A percentile compares a stretch with the other conserved stretches of the same genome.
Evolutionary conservation across 2,888 invertebrate genomes (phyloP).

Genomic region (Brachyptera risi): DNA sequence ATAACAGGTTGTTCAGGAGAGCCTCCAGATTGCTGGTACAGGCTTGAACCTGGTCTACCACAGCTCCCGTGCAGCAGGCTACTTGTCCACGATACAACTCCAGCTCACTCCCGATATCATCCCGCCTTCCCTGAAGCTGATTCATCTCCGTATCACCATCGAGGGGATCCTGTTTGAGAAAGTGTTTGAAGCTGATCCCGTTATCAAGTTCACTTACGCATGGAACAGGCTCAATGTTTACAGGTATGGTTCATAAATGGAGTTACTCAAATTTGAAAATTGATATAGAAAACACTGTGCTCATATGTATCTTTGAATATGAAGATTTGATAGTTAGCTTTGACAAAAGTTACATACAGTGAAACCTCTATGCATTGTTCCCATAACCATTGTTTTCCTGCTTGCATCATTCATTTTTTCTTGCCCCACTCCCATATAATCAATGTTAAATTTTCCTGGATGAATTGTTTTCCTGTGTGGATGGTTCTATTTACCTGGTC

Average conservation of each 20-base stretch:
- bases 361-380: too few relatives aligned
- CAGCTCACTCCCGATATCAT: conserved; percentile 84
- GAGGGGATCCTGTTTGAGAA: conserved; percentile 93
- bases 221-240: conserved; percentile 98
- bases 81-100: conserved; percentile 86
- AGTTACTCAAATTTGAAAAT: too few relatives aligned
- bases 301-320: not conserved
- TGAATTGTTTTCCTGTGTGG: too few relatives aligned
- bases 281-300: too few relatives aligned
- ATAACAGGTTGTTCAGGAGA: conserved; percentile 83
- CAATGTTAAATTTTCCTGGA: too few relatives aligned
- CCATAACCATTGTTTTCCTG: too few relatives aligned
- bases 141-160: conserved; percentile 88
- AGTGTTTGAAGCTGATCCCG: conserved; percentile 92
- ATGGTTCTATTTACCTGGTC: too few relatives aligned
- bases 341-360: too few relatives aligned
- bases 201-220: conserved; percentile 94
- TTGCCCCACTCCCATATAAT: too few relatives aligned
- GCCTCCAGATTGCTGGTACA: conserved; percentile 89
- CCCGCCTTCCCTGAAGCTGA: conserved; percentile 75
- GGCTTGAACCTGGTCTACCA: conserved; percentile 95
- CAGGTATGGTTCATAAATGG: conserved; percentile 43
- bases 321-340: not conserved
- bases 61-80: conserved; percentile 90
- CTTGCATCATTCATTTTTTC: too few relatives aligned